Base-by-base conservation (phyloP, 2,797 vertebrate genomes). In the Anas bernieri region DNA sequence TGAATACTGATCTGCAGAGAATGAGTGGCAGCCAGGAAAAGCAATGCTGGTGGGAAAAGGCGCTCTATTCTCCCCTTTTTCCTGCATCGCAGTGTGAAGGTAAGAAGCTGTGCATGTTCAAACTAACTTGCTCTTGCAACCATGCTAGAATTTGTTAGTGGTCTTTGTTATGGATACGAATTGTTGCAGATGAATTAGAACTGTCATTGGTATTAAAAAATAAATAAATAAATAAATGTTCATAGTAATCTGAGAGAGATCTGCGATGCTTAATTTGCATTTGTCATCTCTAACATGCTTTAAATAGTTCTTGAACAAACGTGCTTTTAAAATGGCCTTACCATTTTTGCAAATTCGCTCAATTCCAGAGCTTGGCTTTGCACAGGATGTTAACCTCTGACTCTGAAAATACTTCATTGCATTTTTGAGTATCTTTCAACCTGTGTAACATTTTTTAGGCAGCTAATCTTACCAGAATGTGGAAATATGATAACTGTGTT, bases 1-100 rank as follows among this genome's bases (percentile, higher is more conserved):
- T 99, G 97, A 98, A 98, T 97, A 97, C 98, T 95, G 98, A 98
- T 96, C 98, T 98, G 90, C 98, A 98, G 98, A 98, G 98, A 97
- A 96, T 98, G 95, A 98, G 97, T 92, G 97, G 98, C 97, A 98
- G 96, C 97, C 99, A 99, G 97, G 98, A 98, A 88, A 99, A 99
- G 94, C 99, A 99, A 78, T 98, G 98, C 98, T 99, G 99, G 99
- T 99, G 99, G 99, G 99, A 99, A 97, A 99, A 99, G 97, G 98
- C 99, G 55, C 98, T 99, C 94, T 99, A 98, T 98, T 98, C 99
- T 83, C 99, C 99, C 79, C 98, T 99, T 91, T 98, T 99, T 96
- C 98, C 99, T 97, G 98, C 98, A 87, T 98, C 99, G 54, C 98
- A 99, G 95, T 99, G 99, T 98, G 98, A 99, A 99, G 99, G 99